Conservation (phyloP, 2,113 vertebrate genomes). For the Gasterosteus nipponicus region DNA sequence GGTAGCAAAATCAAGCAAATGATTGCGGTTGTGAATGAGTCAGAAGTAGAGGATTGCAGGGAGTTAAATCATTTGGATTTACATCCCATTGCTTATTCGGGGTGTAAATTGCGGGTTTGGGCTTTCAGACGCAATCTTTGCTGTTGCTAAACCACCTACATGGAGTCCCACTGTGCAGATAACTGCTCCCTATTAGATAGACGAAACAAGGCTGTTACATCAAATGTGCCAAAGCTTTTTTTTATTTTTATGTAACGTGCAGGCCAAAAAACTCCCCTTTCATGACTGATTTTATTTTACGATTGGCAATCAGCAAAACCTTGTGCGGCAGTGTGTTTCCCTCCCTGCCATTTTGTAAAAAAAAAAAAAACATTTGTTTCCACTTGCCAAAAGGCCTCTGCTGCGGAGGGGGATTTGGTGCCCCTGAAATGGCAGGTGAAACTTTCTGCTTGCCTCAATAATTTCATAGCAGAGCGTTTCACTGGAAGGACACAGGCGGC, state of each 20-base stretch:
- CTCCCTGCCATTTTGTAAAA: conserved; percentile 80
- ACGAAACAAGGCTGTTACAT: conserved; percentile 83
- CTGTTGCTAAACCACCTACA: conserved; percentile 69
- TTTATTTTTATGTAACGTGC: conserved; percentile 79
- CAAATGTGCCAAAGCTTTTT: too few species aligned
- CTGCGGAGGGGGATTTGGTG: conserved; percentile 71
- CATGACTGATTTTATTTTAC: conserved; percentile 89
- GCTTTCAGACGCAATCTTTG: conserved; percentile 63
- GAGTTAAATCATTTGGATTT: conserved; percentile 81
- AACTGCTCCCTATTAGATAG: conserved; percentile 84
- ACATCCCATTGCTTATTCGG: conserved; percentile 75
- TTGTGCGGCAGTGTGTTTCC: conserved; percentile 84
- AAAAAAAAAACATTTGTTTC: conserved; percentile 79
- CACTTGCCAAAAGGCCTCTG: conserved; percentile 82
- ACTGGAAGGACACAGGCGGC: conserved; percentile 59
- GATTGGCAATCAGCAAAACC: conserved; percentile 88
- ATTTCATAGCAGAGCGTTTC: conserved; percentile 79
- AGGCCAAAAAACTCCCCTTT: conserved; percentile 83
- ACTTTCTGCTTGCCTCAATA: conserved; percentile 84
- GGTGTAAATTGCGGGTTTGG: conserved; percentile 78
- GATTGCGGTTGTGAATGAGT: conserved; percentile 50
- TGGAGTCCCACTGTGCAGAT: conserved; percentile 75
- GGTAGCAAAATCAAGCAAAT: conserved; percentile 20
- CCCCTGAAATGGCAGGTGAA: conserved; percentile 82
- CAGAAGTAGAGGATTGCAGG: conserved; percentile 59